A percentile compares a stretch with the other conserved stretches of the same genome.
Evolutionary conservation across 1,140 invertebrate genomes (phyloP).

Genomic region (Sesamia nonagrioides): DNA sequence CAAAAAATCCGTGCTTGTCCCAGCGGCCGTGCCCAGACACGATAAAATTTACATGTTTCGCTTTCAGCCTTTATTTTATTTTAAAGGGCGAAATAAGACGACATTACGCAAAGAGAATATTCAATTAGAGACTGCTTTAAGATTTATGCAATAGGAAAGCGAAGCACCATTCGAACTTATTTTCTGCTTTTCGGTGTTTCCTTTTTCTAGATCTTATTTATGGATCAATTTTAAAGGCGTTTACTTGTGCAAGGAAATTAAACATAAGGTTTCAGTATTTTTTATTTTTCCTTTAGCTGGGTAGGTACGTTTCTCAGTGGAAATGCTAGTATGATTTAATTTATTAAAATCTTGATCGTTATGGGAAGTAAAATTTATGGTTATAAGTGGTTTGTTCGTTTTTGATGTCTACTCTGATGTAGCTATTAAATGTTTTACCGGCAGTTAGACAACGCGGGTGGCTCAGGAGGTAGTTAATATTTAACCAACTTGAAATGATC

Average conservation of each 20-base stretch:
- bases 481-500: slow-evolving; percentile 46
- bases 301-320: not conserved
- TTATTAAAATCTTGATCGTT: slow-evolving; percentile 30
- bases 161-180: slow-evolving; percentile 67
- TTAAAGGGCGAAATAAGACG: slow-evolving; percentile 85
- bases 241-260: not conserved
- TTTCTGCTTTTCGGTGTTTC: slow-evolving; percentile 65
- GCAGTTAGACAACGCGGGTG: slow-evolving; percentile 62
- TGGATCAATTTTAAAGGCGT: slow-evolving; percentile 34
- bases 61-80: slow-evolving; percentile 85
- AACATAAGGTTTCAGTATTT: not conserved
- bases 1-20: slow-evolving; percentile 77
- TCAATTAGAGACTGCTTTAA: slow-evolving; percentile 84
- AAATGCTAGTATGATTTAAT: slow-evolving; percentile 10
- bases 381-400: slow-evolving; percentile 61
- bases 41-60: slow-evolving; percentile 87
- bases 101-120: slow-evolving; percentile 85
- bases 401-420: slow-evolving; percentile 69
- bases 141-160: slow-evolving; percentile 77
- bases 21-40: slow-evolving; percentile 73
- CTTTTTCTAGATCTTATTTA: slow-evolving; percentile 54
- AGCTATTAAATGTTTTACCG: slow-evolving; percentile 78
- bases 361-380: slow-evolving; percentile 57
- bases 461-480: slow-evolving; percentile 64
- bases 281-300: not conserved